These are phyloP conservation scores for Astyanax mexicanus DNA, from an alignment of 2,797 vertebrate species.

Conservation along the genomic window DNA sequence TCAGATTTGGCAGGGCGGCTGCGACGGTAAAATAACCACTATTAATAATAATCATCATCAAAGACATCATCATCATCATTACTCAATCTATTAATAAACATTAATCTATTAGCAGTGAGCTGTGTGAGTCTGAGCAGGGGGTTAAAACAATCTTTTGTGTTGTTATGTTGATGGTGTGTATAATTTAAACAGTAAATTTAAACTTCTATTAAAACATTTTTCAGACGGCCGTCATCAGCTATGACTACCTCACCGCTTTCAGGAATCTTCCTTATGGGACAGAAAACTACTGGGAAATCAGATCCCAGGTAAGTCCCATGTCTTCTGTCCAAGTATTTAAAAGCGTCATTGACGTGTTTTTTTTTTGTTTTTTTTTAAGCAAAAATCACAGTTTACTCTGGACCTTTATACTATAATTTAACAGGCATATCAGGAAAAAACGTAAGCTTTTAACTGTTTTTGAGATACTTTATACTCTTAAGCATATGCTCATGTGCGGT, in stretches of 20 bases:
- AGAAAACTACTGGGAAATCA: slow-evolving; percentile 86
- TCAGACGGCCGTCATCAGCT: slow-evolving; percentile 90
- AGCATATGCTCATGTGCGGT: too few species aligned
- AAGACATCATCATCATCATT: not conserved
- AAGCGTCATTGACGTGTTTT: not conserved
- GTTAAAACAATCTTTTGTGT: not conserved
- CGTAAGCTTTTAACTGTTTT: too few species aligned
- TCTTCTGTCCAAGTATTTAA: not conserved
- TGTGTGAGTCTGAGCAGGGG: not conserved
- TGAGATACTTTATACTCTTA: too few species aligned
- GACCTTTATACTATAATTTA: too few species aligned
- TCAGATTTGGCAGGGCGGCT: slow-evolving; percentile 91
- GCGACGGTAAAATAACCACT: slow-evolving; percentile 79
- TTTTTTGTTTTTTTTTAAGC: too few species aligned
- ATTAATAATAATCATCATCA: not conserved
- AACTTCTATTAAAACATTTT: slow-evolving; percentile 48
- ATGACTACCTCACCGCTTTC: slow-evolving; percentile 91
- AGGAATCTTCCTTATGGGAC: slow-evolving; percentile 81
- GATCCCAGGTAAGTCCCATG: slow-evolving; percentile 85
- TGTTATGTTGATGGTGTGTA: too few species aligned
- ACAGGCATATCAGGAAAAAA: too few species aligned
- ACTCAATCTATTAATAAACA: not conserved
- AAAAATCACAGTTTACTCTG: too few species aligned
- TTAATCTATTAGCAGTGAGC: not conserved
- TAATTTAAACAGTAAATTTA: too few species aligned